Conservation (phyloP, 2,113 vertebrate genomes). For the Dryoscopus gambensis region DNA sequence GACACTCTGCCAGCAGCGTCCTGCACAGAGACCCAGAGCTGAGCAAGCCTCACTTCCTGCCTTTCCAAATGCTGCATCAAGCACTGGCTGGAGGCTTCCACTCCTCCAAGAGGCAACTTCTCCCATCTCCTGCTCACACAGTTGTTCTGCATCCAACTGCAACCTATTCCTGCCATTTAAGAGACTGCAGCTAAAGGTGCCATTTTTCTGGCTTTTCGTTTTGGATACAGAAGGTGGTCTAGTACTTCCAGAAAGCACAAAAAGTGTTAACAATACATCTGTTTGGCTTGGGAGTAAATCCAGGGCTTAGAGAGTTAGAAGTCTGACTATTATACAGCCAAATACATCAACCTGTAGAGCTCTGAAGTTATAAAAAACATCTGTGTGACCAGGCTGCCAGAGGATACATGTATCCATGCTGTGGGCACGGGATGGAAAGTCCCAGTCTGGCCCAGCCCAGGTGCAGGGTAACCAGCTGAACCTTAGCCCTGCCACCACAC, state of each 20-base stretch:
- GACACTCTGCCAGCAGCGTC: not conserved
- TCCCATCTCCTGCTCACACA: not conserved
- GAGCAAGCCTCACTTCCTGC: not conserved
- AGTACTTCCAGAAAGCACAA: not conserved
- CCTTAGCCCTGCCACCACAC: not conserved
- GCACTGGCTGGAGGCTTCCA: not conserved
- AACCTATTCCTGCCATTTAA: not conserved
- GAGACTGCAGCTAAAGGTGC: not conserved
- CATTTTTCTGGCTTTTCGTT: not conserved
- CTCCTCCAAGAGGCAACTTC: not conserved
- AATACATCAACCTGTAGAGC: not conserved
- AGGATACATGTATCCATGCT: accelerated
- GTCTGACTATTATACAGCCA: not conserved
- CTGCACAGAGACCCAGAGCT: not conserved
- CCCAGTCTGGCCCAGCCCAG: not conserved
- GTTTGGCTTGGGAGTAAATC: not conserved
- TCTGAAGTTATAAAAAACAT: not conserved
- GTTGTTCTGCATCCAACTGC: not conserved
- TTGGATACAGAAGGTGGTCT: not conserved
- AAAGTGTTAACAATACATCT: not conserved
- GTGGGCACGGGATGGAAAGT: not conserved
- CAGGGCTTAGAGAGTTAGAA: not conserved
- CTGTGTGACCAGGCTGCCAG: not conserved
- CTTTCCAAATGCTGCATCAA: not conserved
- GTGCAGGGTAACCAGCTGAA: not conserved